These are phyloP conservation scores for Merops nubicus DNA, from an alignment of 2,113 vertebrate species.

Conservation along the genomic window DNA sequence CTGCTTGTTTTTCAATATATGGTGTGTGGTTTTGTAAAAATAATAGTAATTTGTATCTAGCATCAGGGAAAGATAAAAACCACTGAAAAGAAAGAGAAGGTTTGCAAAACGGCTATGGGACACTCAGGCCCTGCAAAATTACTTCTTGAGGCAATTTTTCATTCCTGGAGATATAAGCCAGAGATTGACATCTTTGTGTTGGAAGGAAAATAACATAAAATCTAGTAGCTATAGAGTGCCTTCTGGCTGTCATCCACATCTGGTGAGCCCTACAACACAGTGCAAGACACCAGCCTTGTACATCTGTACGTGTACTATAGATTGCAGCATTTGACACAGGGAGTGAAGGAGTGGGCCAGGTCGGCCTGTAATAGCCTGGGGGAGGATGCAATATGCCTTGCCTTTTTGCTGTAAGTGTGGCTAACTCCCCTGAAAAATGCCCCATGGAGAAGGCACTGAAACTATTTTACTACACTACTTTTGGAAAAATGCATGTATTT, in stretches of 20 bases:
- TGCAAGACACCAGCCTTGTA: background rate
- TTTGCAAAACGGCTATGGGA: background rate
- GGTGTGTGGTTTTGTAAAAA: background rate
- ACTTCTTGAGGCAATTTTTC: background rate
- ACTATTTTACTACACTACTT: background rate
- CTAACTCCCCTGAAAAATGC: background rate
- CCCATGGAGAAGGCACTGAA: background rate
- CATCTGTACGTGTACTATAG: background rate
- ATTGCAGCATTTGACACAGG: background rate
- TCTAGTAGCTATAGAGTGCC: background rate
- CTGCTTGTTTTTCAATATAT: background rate
- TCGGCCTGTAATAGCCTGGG: rapidly evolving
- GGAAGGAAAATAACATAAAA: background rate
- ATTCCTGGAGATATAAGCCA: background rate
- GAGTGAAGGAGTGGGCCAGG: background rate
- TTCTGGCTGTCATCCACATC: background rate
- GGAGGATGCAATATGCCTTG: background rate
- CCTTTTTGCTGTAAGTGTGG: background rate
- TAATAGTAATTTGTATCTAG: background rate
- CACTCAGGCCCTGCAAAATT: background rate
- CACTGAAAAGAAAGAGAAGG: background rate
- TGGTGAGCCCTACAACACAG: background rate
- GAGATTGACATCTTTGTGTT: background rate
- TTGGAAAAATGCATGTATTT: background rate
- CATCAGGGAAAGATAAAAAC: background rate